Evolutionary conservation across 2,113 vertebrate genomes (phyloP).

Genomic region (Meleagris gallopavo): DNA sequence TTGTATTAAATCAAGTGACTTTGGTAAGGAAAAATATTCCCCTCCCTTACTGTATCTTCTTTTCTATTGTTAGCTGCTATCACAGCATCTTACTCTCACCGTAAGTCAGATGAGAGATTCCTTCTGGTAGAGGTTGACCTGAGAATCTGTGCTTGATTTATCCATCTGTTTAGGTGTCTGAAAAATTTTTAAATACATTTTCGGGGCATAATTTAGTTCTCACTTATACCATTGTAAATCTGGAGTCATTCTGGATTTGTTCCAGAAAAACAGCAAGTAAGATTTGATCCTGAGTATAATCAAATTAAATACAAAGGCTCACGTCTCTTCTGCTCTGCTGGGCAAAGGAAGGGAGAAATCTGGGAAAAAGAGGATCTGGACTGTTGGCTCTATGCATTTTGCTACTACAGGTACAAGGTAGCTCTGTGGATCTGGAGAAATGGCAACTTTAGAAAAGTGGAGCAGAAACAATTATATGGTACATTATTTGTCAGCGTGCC

Average conservation of each 20-base stretch:
- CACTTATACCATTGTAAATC: conserved; percentile 5
- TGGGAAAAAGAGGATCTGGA: not conserved
- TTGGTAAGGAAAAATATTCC: conserved; percentile 50
- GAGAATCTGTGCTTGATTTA: conserved; percentile 63
- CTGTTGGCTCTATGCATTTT: fast-evolving
- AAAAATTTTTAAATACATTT: conserved; percentile 69
- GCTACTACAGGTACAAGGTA: not conserved
- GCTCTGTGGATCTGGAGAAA: not conserved
- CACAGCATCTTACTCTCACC: conserved; percentile 56
- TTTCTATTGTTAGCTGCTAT: conserved; percentile 68
- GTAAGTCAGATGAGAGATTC: conserved; percentile 75
- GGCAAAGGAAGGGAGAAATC: not conserved
- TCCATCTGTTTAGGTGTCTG: conserved; percentile 70
- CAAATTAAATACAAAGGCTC: conserved; percentile 7
- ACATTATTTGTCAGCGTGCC: not conserved
- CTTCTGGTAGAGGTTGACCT: conserved; percentile 72
- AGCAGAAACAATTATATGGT: not conserved
- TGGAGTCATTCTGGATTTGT: conserved; percentile 1
- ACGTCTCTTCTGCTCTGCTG: not conserved
- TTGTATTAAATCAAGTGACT: conserved; percentile 78
- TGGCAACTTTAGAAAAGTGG: not conserved
- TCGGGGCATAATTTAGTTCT: conserved; percentile 50
- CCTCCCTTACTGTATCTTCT: conserved; percentile 39
- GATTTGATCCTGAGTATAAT: not conserved
- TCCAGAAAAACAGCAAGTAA: conserved; percentile 8